Evolutionary conservation across 2,797 vertebrate species (phyloP), one percentile per base, ranked within the genome.

Genomic region (Erpetoichthys calabaricus): DNA sequence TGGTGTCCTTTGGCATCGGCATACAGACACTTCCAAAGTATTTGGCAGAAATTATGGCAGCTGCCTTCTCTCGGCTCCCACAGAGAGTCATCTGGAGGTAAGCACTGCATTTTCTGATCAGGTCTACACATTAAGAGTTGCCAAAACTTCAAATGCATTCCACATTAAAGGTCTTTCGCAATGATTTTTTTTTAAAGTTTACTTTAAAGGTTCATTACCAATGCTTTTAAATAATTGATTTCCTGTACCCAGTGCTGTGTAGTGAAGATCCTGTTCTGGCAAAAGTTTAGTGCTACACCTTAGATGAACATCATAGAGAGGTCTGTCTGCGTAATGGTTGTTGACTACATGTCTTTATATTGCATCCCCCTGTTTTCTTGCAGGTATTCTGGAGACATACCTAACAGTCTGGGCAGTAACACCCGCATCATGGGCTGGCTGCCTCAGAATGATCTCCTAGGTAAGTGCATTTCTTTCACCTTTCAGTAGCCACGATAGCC

Each of bases 371-470:
- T 47, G 6, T 47, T 9, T 47, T 9, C 45, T 4, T 57, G 55
- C 52, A 8, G 44, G 1, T 8, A 78, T 55, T 64, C 67, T 56
- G 75, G 75, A 25, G 65, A 74, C 58, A 68, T 64, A 58, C 73
- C 72, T 53, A 62, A 56, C 59, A 75, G 69, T 42, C 54, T 79
- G 57, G 76, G 77, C 54, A 64, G 75, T 61, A 81, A 81, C 57
- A 81, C 77, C 0, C 59, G 70, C 55, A 67, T 75, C 60, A 67
- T 73, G 64, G 63, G 8, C 2, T 81, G 79, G 79, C 60, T 79
- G 55, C 79, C 77, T 57, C 77, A 80, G 61, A 80, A 80, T 1
- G 73, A 80, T 63, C 64, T 81, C 56, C 67, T 81, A 25, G 75
- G 55, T 52, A 25, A 52, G 51, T 52, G 51, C n/a, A 25, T 25